Conservation (phyloP, 2,888 invertebrate species). For the Sipha maydis region DNA sequence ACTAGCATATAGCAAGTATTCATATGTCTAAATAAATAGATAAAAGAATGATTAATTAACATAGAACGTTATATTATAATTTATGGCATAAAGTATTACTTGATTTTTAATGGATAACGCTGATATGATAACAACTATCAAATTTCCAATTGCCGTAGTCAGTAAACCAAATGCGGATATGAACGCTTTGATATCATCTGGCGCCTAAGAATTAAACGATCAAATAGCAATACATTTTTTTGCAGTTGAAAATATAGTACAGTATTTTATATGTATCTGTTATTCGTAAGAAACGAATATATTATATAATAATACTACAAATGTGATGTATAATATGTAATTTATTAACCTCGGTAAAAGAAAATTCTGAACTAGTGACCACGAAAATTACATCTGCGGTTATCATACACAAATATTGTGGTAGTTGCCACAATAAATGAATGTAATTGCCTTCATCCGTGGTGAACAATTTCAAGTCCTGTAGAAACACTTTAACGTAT, state of each 20-base stretch:
- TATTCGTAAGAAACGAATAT: neutral
- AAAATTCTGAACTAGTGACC: conserved; percentile 94
- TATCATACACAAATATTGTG: conserved; percentile 92
- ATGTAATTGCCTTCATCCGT: conserved; percentile 75
- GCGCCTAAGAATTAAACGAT: conserved; percentile 20
- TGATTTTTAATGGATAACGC: conserved; percentile 80
- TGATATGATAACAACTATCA: conserved; percentile 91
- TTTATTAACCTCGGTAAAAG: conserved; percentile 79
- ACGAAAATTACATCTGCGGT: conserved; percentile 96
- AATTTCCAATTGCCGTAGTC: conserved; percentile 91
- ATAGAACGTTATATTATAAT: neutral
- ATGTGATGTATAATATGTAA: too few species aligned
- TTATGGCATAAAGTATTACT: conserved; percentile 70
- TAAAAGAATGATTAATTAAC: conserved; percentile 9
- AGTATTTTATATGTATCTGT: too few species aligned
- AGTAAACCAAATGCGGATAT: conserved; percentile 91
- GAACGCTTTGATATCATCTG: conserved; percentile 85
- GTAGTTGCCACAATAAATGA: conserved; percentile 86
- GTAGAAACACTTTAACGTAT: conserved; percentile 45
- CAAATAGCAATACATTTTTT: neutral
- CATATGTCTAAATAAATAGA: conserved; percentile 75
- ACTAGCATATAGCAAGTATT: conserved; percentile 87
- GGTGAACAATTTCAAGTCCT: conserved; percentile 66
- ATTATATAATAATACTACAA: too few species aligned
- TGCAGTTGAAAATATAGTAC: too few species aligned